Conservation (phyloP, 1,140 invertebrate species). For the Lasioglossum baleicum region DNA sequence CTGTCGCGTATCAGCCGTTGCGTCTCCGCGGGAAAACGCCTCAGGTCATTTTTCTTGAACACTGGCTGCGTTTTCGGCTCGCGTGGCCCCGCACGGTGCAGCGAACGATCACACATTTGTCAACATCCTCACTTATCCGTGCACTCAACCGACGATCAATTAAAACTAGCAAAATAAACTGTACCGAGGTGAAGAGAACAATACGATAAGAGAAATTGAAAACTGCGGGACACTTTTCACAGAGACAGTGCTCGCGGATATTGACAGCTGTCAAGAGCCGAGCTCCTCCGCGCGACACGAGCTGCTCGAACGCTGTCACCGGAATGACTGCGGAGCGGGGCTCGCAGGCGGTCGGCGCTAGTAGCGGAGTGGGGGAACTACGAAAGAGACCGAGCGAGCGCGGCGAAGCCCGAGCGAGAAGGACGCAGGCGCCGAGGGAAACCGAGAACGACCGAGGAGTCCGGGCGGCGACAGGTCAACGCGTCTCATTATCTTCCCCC, state of each 20-base stretch:
- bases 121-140: background rate
- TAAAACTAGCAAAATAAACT: background rate
- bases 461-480: constrained; percentile 47
- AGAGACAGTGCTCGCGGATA: background rate
- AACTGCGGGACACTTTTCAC: background rate
- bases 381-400: background rate
- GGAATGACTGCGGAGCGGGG: constrained; percentile 60
- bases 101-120: constrained; percentile 50
- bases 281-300: constrained; percentile 13
- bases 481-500: constrained; percentile 50
- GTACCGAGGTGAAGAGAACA: background rate
- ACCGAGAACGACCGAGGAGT: constrained; percentile 2
- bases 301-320: constrained; percentile 64
- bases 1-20: constrained; percentile 51
- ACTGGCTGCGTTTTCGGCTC: constrained; percentile 9
- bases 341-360: constrained; percentile 41
- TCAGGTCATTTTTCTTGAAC: constrained; percentile 48
- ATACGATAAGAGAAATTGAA: no score
- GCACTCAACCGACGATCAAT: background rate
- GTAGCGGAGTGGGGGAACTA: background rate
- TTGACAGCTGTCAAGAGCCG: constrained; percentile 55
- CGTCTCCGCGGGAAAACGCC: constrained; percentile 16
- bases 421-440: constrained; percentile 6
- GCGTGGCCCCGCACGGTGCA: constrained; percentile 29
- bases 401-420: background rate